These are phyloP conservation scores for Chalcosyrphus nemorum DNA, from an alignment of 2,888 invertebrate species.

Conservation along the genomic window DNA sequence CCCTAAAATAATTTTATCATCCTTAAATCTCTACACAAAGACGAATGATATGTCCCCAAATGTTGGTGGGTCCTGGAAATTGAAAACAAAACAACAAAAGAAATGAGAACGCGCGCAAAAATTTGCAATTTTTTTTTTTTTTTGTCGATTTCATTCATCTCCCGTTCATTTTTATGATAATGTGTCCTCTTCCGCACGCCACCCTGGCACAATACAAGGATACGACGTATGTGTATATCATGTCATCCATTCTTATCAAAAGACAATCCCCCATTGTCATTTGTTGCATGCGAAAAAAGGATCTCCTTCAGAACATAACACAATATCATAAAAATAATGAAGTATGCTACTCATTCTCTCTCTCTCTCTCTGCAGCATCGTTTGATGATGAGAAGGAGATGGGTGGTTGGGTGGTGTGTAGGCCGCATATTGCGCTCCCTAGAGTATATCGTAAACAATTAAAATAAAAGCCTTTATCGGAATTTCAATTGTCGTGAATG, in stretches of 20 bases:
- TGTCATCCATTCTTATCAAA: constrained; percentile 50
- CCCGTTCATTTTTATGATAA: constrained; percentile 26
- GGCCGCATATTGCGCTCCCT: constrained; percentile 41
- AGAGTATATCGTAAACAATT: constrained; percentile 68
- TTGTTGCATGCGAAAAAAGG: constrained; percentile 67
- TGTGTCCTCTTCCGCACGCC: constrained; percentile 30
- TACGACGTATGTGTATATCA: background rate
- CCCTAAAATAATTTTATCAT: constrained; percentile 12
- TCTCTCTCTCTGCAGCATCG: constrained; percentile 41
- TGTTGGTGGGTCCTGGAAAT: background rate
- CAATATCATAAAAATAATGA: constrained; percentile 71
- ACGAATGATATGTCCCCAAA: background rate
- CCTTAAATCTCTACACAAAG: constrained; percentile 1
- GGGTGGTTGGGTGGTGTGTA: background rate
- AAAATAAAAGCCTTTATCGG: constrained; percentile 73
- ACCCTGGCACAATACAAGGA: background rate
- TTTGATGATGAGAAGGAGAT: background rate
- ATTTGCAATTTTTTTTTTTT: background rate
- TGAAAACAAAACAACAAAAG: background rate
- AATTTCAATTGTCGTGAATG: constrained; percentile 71
- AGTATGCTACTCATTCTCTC: constrained; percentile 31
- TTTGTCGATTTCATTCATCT: constrained; percentile 5
- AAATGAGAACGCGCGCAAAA: constrained; percentile 3
- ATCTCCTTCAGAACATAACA: constrained; percentile 43
- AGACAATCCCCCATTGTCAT: constrained; percentile 69